Percentiles rank a stretch among this genome's conserved stretches.
These are phyloP conservation scores for Pseudachorutes palmiensis DNA, from an alignment of 1,140 invertebrate species.

Conservation along the genomic window DNA sequence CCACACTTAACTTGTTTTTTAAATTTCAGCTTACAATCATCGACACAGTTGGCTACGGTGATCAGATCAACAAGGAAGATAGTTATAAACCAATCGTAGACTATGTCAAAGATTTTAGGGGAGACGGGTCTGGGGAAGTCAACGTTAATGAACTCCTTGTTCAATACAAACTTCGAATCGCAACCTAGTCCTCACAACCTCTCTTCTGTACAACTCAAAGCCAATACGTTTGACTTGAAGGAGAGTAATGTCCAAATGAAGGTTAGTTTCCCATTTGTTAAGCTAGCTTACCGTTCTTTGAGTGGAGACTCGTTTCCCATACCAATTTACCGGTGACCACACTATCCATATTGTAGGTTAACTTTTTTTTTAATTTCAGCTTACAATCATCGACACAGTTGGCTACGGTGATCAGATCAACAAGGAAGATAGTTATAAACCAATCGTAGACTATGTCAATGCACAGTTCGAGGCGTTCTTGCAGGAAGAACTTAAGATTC, in stretches of 20 bases:
- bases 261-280: conserved; percentile 44
- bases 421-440: conserved; percentile 96
- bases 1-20: no score
- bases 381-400: conserved; percentile 95
- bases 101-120: conserved; percentile 82
- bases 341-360: no score
- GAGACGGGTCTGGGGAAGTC: conserved; percentile 98
- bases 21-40: conserved; percentile 92
- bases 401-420: conserved; percentile 99
- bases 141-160: conserved; percentile 96
- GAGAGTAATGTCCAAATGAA: conserved; percentile 94
- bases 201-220: conserved; percentile 87
- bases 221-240: conserved; percentile 92
- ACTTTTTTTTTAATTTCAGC: no score
- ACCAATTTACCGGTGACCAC: no score
- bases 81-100: conserved; percentile 97
- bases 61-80: conserved; percentile 99
- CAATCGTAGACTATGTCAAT: conserved; percentile 98
- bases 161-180: conserved; percentile 96
- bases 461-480: conserved; percentile 95
- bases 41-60: conserved; percentile 96
- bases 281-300: no score
- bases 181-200: conserved; percentile 82
- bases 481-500: conserved; percentile 97
- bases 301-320: no score